A percentile compares a stretch with the other conserved stretches of the same genome.
Evolutionary conservation across 2,888 invertebrate species (phyloP).

Genomic region (Atherix ibis): DNA sequence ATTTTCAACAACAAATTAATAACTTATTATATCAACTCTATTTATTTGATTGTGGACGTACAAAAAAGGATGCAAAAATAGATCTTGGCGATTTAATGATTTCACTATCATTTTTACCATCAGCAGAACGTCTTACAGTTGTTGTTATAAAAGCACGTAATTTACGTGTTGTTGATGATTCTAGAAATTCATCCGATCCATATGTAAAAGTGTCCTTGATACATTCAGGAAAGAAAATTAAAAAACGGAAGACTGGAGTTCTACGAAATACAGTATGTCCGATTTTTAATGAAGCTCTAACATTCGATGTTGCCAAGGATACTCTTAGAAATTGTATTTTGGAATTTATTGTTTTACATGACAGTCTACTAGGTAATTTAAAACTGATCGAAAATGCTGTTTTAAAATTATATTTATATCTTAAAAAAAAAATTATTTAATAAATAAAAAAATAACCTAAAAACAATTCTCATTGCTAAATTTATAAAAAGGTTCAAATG

Average conservation of each 20-base stretch:
- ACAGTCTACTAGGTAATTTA: conserved; percentile 37
- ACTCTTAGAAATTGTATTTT: conserved; percentile 38
- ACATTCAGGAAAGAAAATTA: conserved; percentile 75
- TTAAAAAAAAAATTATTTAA: not conserved
- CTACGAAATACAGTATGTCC: conserved; percentile 75
- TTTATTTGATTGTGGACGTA: not conserved
- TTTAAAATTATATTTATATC: not conserved
- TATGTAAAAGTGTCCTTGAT: conserved; percentile 85
- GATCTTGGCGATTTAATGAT: conserved; percentile 85
- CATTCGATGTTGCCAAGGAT: conserved; percentile 72
- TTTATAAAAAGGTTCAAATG: conserved; percentile 41
- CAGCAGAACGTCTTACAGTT: conserved; percentile 77
- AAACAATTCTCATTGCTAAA: not conserved
- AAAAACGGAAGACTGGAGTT: conserved; percentile 86
- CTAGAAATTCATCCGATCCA: conserved; percentile 80
- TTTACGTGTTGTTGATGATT: conserved; percentile 84
- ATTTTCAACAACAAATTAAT: not conserved
- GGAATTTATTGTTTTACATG: conserved; percentile 44
- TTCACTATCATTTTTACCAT: conserved; percentile 78
- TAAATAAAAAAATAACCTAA: not conserved
- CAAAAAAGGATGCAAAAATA: conserved; percentile 46
- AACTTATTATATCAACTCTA: not conserved
- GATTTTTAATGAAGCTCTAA: conserved; percentile 84
- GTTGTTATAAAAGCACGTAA: conserved; percentile 85
- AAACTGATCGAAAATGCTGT: not conserved